These are phyloP conservation scores for Ptychobarbus kaznakovi DNA, from an alignment of 2,797 vertebrate genomes.

Conservation along the genomic window DNA sequence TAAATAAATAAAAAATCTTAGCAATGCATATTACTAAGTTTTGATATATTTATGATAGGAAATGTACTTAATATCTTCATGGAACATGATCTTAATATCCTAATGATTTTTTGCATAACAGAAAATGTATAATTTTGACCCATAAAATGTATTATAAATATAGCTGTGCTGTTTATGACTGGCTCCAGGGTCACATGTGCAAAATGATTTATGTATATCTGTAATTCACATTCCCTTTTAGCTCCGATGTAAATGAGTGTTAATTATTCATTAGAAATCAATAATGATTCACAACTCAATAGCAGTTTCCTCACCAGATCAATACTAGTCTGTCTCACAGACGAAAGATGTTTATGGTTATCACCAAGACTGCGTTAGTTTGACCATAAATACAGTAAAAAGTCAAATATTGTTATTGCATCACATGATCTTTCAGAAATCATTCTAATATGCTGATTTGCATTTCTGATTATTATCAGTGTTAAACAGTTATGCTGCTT, in stretches of 20 bases:
- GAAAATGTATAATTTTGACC: too few species aligned
- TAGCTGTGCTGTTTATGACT: too few species aligned
- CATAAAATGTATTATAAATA: too few species aligned
- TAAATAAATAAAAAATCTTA: too few species aligned
- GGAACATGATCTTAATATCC: too few species aligned
- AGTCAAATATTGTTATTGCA: background rate
- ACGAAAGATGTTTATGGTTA: background rate
- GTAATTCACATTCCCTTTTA: background rate
- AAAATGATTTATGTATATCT: background rate
- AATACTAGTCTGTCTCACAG: background rate
- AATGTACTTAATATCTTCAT: too few species aligned
- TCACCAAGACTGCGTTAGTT: background rate
- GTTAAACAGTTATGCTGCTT: background rate
- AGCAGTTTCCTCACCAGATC: background rate
- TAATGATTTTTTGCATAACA: too few species aligned
- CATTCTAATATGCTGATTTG: background rate
- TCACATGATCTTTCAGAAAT: background rate
- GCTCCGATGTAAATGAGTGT: background rate
- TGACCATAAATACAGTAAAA: background rate
- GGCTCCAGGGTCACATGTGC: too few species aligned
- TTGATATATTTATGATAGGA: background rate
- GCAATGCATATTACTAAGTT: too few species aligned
- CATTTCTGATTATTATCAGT: background rate
- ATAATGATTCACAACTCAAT: background rate
- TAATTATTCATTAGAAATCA: constrained; percentile 33